Base-by-base conservation (phyloP, 2,797 vertebrate genomes). In the Enteromius viviparus region DNA sequence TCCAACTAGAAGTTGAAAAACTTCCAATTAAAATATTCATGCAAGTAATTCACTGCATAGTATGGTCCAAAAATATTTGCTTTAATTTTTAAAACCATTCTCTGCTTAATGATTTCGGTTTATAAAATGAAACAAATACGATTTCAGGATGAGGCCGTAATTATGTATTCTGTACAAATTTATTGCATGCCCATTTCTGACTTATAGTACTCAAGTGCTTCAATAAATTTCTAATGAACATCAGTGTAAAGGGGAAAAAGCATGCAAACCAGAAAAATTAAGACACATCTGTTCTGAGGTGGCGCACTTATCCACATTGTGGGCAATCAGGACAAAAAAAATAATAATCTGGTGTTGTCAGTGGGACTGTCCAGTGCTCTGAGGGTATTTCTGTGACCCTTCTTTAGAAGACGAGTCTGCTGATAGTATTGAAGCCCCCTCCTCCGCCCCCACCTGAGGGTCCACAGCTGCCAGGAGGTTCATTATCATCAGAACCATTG, bases 401-500 rank as follows among this genome's bases (percentile, higher is more conserved):
- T 15, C 81, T 77, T 97, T 93, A 99, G 92, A 99, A 99, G 84
- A 99, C 98, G 85, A 99, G 94, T 92, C 98, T 95, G 87, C 97
- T 96, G 79, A 99, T 94, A 19, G 97, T 97, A 89, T 96, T 99
- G 92, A 99, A 99, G 72, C 97, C 97, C 19, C 95, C 95, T 58
- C 96, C 97, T 3, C 97, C 95, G 58, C 97, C 96, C 17, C 98
- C 97, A 29, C 98, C 97, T 47, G 97, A 96, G 19, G 98, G 98
- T 29, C 98, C 98, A 42, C 97, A 99, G 87, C 98, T 99, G 87
- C 98, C 98, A 0, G 98, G 98, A 66, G 98, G 97, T 87, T 99
- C 98, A 15, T 98, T 98, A 94, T 99, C 98, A 89, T 99, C 98
- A 87, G 97, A 98, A 87, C 98, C 97, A 84, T 99, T 96, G 89